Percentiles rank a stretch among this genome's conserved stretches.
Evolutionary conservation across 2,113 vertebrate genomes (phyloP).

Genomic region (Cryptotis parvus): DNA sequence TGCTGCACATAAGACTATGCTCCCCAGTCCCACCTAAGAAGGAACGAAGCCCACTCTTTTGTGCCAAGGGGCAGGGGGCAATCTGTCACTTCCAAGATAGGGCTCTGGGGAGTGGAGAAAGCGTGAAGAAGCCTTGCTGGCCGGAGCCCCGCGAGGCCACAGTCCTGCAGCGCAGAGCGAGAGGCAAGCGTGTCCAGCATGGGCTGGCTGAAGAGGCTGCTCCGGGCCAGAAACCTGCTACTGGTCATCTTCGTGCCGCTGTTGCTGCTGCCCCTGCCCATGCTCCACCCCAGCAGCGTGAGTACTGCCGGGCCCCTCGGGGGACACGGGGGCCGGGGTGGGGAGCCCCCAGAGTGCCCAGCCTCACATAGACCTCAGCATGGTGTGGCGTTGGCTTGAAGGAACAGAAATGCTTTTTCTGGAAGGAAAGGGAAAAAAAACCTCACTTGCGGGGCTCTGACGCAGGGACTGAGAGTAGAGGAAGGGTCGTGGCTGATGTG

Average conservation of each 20-base stretch:
- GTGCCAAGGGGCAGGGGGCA: not conserved
- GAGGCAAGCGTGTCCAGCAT: slow-evolving; percentile 82
- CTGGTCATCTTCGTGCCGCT: slow-evolving; percentile 94
- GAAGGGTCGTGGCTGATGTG: too few species aligned
- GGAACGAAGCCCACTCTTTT: slow-evolving; percentile 49
- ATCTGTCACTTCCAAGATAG: slow-evolving; percentile 39
- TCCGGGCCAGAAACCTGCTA: slow-evolving; percentile 92
- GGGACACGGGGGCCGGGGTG: not conserved
- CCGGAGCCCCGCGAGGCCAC: not conserved
- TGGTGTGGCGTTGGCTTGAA: not conserved
- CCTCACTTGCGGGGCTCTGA: not conserved
- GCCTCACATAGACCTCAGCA: fast-evolving
- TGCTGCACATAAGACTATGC: slow-evolving; percentile 65
- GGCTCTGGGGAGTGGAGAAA: slow-evolving; percentile 52
- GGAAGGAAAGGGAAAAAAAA: not conserved
- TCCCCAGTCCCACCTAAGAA: slow-evolving; percentile 84
- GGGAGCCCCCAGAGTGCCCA: not conserved
- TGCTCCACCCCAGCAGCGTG: slow-evolving; percentile 94
- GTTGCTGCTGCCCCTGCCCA: slow-evolving; percentile 94
- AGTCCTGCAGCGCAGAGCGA: too few species aligned
- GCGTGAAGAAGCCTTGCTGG: slow-evolving; percentile 54
- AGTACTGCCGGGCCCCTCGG: slow-evolving; percentile 85
- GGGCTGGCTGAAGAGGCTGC: slow-evolving; percentile 91
- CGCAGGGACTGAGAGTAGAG: not conserved
- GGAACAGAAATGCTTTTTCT: not conserved